Base-by-base conservation (phyloP, 2,113 vertebrate species). In the Apistogramma diplotaenia region DNA sequence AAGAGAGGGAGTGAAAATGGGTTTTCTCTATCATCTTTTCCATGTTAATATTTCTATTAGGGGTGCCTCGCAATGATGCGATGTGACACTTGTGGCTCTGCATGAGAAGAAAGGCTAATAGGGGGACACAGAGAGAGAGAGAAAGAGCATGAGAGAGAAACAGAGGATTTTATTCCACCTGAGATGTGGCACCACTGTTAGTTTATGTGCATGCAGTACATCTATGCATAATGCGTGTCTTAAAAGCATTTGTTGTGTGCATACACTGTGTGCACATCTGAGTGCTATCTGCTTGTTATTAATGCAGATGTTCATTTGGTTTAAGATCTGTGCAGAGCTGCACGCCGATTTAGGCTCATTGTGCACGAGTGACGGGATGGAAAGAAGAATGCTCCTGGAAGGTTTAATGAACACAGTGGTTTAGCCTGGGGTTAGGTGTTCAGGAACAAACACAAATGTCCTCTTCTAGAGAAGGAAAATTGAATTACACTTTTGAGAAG, bases 21-120 rank as follows among this genome's bases (percentile, higher is more conserved):
- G 76, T 85, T 89, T 89, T 89, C 74, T 85, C 73, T 82, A 82
- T 85, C 84, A 82, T 90, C 61, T 86, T 87, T 77, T 49, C 73
- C 53, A 79, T 85, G 91, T 90, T 88, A 91, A 92, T 89, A 91
- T 93, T 94, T 93, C 76, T 91, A 91, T 91, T 91, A 92, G 87
- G 77, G 77, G 71, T 77, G 70, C 86, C 73, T 89, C 60, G 19
- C 77, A 57, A 43, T 92, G 89, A 94, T 92, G 84, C 56, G n/a
- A 84, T 83, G 77, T 85, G 85, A 84, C 90, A 93, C 88, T 87
- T 89, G 88, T 86, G 80, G 72, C 83, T 90, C 62, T 40, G 87
- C 85, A 83, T 77, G 88, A 91, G 82, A 73, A 87, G 85, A 76
- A 76, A 35, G 58, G 59, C 77, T 93, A 92, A 92, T 91, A 62